Evolutionary conservation across 2,113 vertebrate genomes (phyloP).

Genomic region (Charina bottae): DNA sequence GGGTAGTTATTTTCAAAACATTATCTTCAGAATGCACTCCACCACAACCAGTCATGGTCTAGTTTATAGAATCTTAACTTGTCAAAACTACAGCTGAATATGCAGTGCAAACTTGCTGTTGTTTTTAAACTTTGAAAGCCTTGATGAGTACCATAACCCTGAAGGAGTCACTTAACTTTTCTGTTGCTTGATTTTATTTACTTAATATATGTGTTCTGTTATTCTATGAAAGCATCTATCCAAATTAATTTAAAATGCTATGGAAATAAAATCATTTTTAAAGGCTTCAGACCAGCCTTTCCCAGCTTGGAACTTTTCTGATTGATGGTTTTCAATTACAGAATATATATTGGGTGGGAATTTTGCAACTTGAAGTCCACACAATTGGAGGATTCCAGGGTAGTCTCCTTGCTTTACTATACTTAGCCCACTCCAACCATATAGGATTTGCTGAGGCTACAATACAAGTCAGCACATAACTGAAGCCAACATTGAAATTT

Average conservation of each 20-base stretch:
- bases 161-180: slow-evolving; percentile 32
- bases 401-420: neutral
- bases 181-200: slow-evolving; percentile 24
- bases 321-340: neutral
- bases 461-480: neutral
- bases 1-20: slow-evolving; percentile 59
- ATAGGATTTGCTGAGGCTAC: neutral
- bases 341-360: neutral
- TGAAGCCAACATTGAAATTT: neutral
- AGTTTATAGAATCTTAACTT: slow-evolving; percentile 46
- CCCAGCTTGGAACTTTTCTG: too few species aligned
- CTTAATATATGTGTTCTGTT: slow-evolving; percentile 40
- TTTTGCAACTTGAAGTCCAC: neutral
- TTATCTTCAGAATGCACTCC: slow-evolving; percentile 44
- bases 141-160: slow-evolving; percentile 40
- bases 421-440: neutral
- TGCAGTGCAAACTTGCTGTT: slow-evolving; percentile 35
- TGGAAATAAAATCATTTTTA: slow-evolving; percentile 55
- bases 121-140: neutral
- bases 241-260: slow-evolving; percentile 47
- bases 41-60: slow-evolving; percentile 44
- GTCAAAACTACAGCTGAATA: slow-evolving; percentile 36
- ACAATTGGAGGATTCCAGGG: neutral
- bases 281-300: slow-evolving; percentile 24
- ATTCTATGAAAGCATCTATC: slow-evolving; percentile 60